Evolutionary conservation across 2,113 vertebrate species (phyloP).

Genomic region (Leucoraja erinaceus): DNA sequence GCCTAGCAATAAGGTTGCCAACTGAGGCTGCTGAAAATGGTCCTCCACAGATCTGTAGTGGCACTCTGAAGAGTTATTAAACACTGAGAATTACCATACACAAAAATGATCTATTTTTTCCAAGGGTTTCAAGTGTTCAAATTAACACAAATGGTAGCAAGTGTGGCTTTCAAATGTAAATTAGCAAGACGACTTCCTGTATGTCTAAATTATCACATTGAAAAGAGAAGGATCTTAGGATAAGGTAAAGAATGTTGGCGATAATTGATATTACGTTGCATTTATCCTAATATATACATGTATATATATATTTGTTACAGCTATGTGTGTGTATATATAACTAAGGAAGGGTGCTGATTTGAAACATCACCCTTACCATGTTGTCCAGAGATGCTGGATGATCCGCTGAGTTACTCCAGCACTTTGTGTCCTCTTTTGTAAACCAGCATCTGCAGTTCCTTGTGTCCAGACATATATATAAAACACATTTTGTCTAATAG

Average conservation of each 20-base stretch:
- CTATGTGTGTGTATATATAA: too few relatives aligned
- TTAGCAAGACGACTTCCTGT: background rate
- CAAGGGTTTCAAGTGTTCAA: background rate
- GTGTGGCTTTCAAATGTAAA: background rate
- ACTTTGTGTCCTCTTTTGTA: too few relatives aligned
- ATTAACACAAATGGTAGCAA: background rate
- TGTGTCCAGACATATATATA: background rate
- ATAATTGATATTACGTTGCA: background rate
- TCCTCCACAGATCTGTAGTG: background rate
- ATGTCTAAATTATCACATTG: background rate
- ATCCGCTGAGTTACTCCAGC: too few relatives aligned
- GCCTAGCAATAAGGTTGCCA: background rate
- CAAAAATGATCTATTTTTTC: background rate
- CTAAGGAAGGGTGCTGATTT: too few relatives aligned
- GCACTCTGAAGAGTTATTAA: constrained; percentile 4
- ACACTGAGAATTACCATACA: background rate
- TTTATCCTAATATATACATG: too few relatives aligned
- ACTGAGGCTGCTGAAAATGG: background rate
- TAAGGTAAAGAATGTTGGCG: background rate
- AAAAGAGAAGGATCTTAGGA: background rate
- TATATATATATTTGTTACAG: too few relatives aligned
- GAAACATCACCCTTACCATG: too few relatives aligned
- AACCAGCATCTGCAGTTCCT: too few relatives aligned
- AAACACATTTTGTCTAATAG: background rate
- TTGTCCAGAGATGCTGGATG: too few relatives aligned